phyloP scores from a whole-genome alignment of 2,797 vertebrate species.

The Coluber constrictor region DNA sequence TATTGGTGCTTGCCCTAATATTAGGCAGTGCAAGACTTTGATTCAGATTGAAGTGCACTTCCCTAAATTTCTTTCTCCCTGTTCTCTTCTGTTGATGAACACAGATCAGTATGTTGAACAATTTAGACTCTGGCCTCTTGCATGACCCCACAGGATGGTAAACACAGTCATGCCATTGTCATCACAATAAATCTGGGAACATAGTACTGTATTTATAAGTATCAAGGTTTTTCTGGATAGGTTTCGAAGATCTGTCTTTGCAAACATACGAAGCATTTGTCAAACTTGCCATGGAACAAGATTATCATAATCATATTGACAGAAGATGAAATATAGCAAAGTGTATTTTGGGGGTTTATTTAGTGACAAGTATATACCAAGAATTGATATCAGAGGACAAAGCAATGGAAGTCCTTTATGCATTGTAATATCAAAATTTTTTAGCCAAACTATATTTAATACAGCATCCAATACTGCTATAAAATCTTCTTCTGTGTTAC shows the following conservation, averaged over 20 bases:
- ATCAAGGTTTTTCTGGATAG: too few species aligned
- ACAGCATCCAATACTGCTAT: background rate
- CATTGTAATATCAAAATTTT: background rate
- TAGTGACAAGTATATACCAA: background rate
- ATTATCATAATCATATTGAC: too few species aligned
- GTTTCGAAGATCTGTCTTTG: too few species aligned
- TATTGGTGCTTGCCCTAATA: background rate
- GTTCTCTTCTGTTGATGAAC: background rate
- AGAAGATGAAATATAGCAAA: too few species aligned
- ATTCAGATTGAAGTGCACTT: background rate
- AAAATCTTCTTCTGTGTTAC: background rate
- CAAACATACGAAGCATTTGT: too few species aligned
- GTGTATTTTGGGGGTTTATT: background rate
- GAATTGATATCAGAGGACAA: background rate
- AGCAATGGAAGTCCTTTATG: background rate
- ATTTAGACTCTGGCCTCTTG: background rate
- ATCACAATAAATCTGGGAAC: background rate
- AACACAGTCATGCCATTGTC: background rate
- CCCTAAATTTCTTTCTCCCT: background rate
- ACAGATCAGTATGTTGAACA: background rate
- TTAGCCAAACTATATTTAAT: background rate
- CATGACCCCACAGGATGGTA: background rate
- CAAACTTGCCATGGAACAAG: too few species aligned
- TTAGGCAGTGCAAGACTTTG: background rate
- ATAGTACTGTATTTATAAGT: background rate